Evolutionary conservation across 2,113 vertebrate genomes (phyloP).

Genomic region (Prionailurus viverrinus): DNA sequence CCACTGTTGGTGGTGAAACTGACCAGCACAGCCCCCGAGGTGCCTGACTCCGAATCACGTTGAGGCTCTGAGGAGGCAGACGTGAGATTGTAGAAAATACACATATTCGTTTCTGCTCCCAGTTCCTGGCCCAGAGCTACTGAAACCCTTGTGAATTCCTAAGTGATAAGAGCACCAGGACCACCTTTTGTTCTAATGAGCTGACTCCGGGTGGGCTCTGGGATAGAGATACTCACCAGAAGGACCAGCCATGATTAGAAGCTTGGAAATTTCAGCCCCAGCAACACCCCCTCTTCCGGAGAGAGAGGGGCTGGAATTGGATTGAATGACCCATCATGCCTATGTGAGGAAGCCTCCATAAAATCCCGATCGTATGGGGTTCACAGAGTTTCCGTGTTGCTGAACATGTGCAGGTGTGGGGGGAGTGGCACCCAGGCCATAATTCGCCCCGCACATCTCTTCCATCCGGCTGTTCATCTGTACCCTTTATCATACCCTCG

Average conservation of each 20-base stretch:
- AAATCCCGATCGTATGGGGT: background rate
- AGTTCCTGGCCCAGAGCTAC: background rate
- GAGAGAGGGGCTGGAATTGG: background rate
- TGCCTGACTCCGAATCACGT: too few relatives aligned
- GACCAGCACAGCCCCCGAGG: background rate
- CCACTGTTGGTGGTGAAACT: fast-evolving
- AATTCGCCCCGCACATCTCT: background rate
- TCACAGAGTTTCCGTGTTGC: background rate
- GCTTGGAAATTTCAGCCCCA: background rate
- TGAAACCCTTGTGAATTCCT: background rate
- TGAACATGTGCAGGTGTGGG: background rate
- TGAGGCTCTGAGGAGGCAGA: background rate
- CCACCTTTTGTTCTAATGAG: background rate
- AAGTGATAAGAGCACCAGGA: background rate
- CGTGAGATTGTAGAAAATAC: fast-evolving
- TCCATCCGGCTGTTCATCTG: background rate
- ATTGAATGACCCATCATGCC: too few relatives aligned
- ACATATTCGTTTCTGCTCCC: background rate
- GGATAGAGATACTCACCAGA: background rate
- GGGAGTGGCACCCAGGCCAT: too few relatives aligned
- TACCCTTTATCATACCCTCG: background rate
- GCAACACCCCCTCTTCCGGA: background rate
- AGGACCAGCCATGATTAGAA: background rate
- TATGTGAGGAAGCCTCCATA: background rate
- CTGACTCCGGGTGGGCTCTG: background rate